Base-by-base conservation (phyloP, 2,113 vertebrate species). In the Cettia cetti region DNA sequence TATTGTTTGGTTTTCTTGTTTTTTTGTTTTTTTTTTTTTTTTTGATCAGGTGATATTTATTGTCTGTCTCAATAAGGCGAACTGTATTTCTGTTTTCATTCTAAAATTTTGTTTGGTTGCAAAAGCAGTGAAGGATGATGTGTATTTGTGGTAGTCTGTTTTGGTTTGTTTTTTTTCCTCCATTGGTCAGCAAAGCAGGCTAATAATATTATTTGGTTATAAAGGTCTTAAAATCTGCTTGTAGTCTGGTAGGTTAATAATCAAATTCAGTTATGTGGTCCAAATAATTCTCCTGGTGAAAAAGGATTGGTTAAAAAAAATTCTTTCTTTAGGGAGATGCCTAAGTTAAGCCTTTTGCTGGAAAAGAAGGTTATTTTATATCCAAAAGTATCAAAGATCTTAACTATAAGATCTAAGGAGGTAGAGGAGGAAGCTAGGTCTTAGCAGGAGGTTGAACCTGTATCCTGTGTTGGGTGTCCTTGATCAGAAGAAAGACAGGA, bases 161-260 rank as follows among this genome's bases (percentile, higher is more conserved):
- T 40, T 40, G 39, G 9, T 40, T 33, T 61, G 20, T 7, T 6
- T 30, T 45, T 60, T 45, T 17, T 10, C 0, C 0, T 10, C 0
- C 2, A 2, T 16, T 71, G 4, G 33, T 42, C 11, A 81, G 3
- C 4, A 81, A 65, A 59, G 3, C 1, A 61, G 42, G 6, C 10
- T 65, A 61, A 40, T 33, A 50, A 23, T 28, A n/a, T 13, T 70
- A 9, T 23, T 50, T 69, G 2, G 3, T 4, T 70, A 10, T 10
- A 35, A 49, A 52, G 7, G 7, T 26, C 21, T 60, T 87, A 39
- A 91, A 84, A 44, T 16, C 11, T 39, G 1, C 42, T 49, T 79
- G 5, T 30, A 27, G 35, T 11, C 30, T 64, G 13, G 3, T n/a
- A 65, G 10, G 13, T 52, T 15, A 35, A 6, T 39, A 52, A 47